A percentile compares a stretch with the other conserved stretches of the same genome.
Evolutionary conservation across 2,113 vertebrate species (phyloP).

Genomic region (Grallaria varia): DNA sequence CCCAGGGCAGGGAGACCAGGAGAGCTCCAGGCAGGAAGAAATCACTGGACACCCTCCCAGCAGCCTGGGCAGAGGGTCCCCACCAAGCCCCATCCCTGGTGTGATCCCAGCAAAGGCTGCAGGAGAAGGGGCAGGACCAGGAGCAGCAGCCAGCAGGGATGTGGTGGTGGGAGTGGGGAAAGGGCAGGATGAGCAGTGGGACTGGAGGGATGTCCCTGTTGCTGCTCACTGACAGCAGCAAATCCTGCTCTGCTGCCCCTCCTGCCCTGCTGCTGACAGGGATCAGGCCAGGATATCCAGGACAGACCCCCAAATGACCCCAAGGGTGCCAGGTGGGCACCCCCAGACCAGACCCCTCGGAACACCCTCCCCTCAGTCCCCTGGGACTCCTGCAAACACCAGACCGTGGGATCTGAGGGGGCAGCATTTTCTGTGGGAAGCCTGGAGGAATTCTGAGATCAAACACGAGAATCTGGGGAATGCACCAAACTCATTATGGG

Average conservation of each 20-base stretch:
- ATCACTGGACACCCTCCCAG: too few relatives aligned
- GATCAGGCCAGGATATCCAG: background rate
- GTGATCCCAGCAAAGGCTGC: background rate
- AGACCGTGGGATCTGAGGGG: background rate
- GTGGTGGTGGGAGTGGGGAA: background rate
- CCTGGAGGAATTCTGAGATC: background rate
- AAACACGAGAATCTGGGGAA: background rate
- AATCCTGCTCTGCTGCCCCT: background rate
- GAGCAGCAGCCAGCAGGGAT: background rate
- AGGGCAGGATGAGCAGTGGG: background rate
- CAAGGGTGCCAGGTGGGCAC: background rate
- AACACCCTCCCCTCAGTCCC: background rate
- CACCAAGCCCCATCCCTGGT: background rate
- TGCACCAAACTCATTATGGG: background rate
- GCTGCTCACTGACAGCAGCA: background rate
- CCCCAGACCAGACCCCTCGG: background rate
- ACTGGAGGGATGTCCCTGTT: background rate
- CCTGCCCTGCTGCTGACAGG: background rate
- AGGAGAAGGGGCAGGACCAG: background rate
- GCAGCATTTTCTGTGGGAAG: background rate
- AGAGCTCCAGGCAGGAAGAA: background rate
- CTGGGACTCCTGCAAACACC: background rate
- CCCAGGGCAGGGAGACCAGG: background rate
- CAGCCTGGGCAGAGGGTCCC: background rate
- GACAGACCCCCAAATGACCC: background rate